Conservation (phyloP, 2,113 vertebrate species). For the Poeciliopsis prolifica region DNA sequence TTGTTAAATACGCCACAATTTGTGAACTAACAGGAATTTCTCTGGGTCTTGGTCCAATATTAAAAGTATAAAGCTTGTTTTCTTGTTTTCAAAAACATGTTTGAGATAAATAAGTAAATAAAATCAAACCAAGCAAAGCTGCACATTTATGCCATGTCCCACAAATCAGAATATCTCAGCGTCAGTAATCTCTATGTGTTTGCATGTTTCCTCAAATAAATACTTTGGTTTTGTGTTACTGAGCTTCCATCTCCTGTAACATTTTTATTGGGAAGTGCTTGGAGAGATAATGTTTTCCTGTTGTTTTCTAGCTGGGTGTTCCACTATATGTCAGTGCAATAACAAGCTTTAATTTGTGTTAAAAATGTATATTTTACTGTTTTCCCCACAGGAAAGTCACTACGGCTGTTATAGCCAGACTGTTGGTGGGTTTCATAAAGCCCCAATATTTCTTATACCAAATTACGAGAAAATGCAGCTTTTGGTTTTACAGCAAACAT, state of each 20-base stretch:
- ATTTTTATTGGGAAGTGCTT: not conserved
- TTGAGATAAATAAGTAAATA: no score
- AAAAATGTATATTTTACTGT: conserved; percentile 46
- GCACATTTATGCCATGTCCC: not conserved
- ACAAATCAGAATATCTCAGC: not conserved
- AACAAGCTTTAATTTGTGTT: conserved; percentile 26
- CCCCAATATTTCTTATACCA: conserved; percentile 22
- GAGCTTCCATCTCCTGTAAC: not conserved
- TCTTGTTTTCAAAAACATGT: no score
- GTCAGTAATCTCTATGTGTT: not conserved
- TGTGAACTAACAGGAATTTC: no score
- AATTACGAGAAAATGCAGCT: conserved; percentile 29
- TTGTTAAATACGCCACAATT: no score
- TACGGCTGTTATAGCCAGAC: conserved; percentile 3
- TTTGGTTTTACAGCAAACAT: conserved; percentile 6
- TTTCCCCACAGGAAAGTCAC: conserved; percentile 30
- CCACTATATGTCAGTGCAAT: conserved; percentile 29
- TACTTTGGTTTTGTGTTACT: not conserved
- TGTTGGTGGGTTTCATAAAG: conserved; percentile 58
- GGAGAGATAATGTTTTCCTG: conserved; percentile 32
- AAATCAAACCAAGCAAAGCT: no score
- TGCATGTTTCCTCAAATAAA: not conserved
- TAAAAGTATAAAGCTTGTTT: no score
- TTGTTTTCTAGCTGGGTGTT: conserved; percentile 59
- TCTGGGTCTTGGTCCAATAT: no score